A percentile compares a stretch with the other conserved stretches of the same genome.
These are phyloP conservation scores for Scaptomyza flava DNA, from an alignment of 2,888 invertebrate species.

Conservation along the genomic window DNA sequence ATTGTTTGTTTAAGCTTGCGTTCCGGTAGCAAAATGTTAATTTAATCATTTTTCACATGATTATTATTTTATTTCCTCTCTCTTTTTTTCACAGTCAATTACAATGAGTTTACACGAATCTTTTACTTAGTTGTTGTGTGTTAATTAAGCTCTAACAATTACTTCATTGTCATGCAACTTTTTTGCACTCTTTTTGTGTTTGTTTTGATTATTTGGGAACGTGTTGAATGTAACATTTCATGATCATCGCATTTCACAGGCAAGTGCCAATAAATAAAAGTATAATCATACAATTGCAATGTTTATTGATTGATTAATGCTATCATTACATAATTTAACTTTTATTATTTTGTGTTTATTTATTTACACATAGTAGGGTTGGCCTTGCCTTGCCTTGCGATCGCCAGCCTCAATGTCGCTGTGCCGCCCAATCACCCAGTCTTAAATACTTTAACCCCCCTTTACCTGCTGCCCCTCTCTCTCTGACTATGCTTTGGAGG, in stretches of 20 bases:
- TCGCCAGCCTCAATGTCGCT: constrained; percentile 28
- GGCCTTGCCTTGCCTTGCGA: constrained; percentile 48
- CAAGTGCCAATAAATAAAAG: constrained; percentile 16
- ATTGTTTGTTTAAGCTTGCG: constrained; percentile 6
- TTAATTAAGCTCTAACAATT: constrained; percentile 69
- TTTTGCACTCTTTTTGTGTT: constrained; percentile 15
- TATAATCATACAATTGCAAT: constrained; percentile 8
- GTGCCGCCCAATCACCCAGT: constrained; percentile 22
- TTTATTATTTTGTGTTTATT: not conserved
- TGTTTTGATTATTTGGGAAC: constrained; percentile 30
- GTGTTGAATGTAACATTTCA: constrained; percentile 39
- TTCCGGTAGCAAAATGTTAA: constrained; percentile 35
- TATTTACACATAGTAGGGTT: not conserved
- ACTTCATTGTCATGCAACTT: constrained; percentile 44
- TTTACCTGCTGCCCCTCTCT: not conserved
- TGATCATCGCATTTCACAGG: constrained; percentile 35
- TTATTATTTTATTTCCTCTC: constrained; percentile 6
- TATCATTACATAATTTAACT: constrained; percentile 5
- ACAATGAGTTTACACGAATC: constrained; percentile 50
- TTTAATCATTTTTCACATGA: constrained; percentile 40
- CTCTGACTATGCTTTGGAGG: constrained; percentile 22
- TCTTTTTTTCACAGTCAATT: constrained; percentile 55
- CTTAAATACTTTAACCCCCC: not conserved
- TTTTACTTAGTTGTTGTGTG: constrained; percentile 42
- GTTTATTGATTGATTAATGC: constrained; percentile 32